Evolutionary conservation across 1,140 invertebrate genomes (phyloP), one percentile per base, ranked within the genome.

Genomic region (Nylanderia fulva): DNA sequence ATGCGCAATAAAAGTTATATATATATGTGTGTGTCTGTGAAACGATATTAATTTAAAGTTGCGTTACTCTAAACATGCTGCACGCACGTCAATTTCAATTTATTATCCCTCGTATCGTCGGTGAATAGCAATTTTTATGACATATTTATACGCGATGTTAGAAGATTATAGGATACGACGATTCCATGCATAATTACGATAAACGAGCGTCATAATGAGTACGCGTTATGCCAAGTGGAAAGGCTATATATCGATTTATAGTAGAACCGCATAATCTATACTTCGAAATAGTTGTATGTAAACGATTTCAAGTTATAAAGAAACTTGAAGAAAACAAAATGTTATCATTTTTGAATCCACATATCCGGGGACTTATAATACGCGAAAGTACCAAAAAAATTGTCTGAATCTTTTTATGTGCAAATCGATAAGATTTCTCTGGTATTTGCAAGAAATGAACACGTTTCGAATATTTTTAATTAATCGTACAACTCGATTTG

Each of bases 101-200:
- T 60, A 39, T 11, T 36, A 54, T 36, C 24, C 33, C 11, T 27
- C 71, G n/a, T 36, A 18, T 75, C 72, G 15, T 56, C 13, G 33
- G n/a, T 52, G 42, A 48, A 69, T n/a, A 48, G 42, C 24, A 48
- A 69, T 71, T 52, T 68, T 29, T 36, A 29, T 48, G 45, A 71
- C 18, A 21, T 18, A 72, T 72, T 48, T 48, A 56, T 54, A 72
- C 29, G 21, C 6, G 27, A 21, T 24, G 48, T 29, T 11, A 72
- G 63, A 66, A 66, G 69, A 72, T 72, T 72, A 56, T 36, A 72
- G 48, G 48, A 72, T 2, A 29, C 48, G 68, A 71, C 27, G 48
- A 72, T 54, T 56, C n/a, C 48, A 72, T 72, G 48, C 69, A 54
- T 72, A 54, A 72, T 72, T 36, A 72, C 18, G 27, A 71, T 56